Evolutionary conservation across 2,113 vertebrate genomes (phyloP).

Genomic region (Lepidothrix coronata): DNA sequence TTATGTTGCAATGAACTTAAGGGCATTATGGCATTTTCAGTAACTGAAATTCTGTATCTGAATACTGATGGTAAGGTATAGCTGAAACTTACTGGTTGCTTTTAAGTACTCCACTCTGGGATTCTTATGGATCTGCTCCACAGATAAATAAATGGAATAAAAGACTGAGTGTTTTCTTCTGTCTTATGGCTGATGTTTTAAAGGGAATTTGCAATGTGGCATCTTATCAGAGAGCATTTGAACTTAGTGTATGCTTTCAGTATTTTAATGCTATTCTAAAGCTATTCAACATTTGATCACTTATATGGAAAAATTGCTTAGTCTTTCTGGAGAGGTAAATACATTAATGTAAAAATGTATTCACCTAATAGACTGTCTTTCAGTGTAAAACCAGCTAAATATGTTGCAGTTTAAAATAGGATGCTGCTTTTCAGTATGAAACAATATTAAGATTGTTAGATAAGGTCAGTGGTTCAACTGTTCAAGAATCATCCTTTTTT

Average conservation of each 20-base stretch:
- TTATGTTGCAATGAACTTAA: neutral
- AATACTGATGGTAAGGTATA: neutral
- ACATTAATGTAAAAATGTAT: neutral
- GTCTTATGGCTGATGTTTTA: neutral
- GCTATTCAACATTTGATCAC: neutral
- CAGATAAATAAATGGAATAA: neutral
- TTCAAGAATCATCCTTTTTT: neutral
- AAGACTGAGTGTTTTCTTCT: neutral
- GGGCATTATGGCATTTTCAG: neutral
- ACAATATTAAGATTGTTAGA: neutral
- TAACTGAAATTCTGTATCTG: neutral
- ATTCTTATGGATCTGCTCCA: neutral
- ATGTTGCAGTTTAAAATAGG: neutral
- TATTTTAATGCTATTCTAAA: neutral
- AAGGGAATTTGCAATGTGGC: neutral
- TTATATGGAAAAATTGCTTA: neutral
- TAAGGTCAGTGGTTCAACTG: neutral
- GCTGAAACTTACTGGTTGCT: neutral
- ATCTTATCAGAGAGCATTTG: neutral
- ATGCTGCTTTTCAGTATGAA: neutral
- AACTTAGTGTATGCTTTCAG: neutral
- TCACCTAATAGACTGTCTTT: neutral
- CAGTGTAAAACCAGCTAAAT: neutral
- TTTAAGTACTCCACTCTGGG: neutral
- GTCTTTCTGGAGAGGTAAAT: neutral